A percentile compares a stretch with the other conserved stretches of the same genome.
Conservation (phyloP, 2,797 vertebrate genomes). For the Sebastes taczanowskii region DNA sequence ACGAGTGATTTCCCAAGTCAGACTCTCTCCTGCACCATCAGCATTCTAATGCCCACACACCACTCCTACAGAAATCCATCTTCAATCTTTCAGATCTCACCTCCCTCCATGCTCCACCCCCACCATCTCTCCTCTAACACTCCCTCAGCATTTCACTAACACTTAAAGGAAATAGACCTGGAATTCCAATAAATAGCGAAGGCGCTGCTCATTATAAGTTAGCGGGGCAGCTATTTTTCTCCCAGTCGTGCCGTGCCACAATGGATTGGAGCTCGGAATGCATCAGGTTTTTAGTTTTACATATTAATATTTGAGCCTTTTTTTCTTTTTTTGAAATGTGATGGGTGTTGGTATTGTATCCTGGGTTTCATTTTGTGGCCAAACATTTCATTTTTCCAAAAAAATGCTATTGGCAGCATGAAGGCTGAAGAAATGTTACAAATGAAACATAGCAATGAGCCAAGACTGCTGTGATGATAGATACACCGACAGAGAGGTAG, state of each 20-base stretch:
- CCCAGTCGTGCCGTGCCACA: constrained; percentile 8
- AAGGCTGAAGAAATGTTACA: neutral
- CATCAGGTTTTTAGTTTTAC: constrained; percentile 33
- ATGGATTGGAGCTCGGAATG: constrained; percentile 9
- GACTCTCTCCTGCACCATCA: constrained; percentile 74
- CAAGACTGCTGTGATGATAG: constrained; percentile 1
- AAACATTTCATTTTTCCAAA: constrained; percentile 22
- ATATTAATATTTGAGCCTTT: constrained; percentile 36
- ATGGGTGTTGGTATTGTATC: neutral
- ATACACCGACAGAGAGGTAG: neutral
- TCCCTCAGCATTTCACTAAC: constrained; percentile 65
- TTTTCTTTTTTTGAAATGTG: neutral
- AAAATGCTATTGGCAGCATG: neutral
- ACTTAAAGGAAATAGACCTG: constrained; percentile 69
- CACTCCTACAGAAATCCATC: constrained; percentile 75
- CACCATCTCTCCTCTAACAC: constrained; percentile 52
- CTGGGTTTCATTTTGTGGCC: constrained; percentile 19
- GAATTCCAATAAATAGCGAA: constrained; percentile 62
- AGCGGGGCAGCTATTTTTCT: constrained; percentile 49
- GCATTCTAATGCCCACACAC: constrained; percentile 78
- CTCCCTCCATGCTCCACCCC: constrained; percentile 57
- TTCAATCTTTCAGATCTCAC: constrained; percentile 72
- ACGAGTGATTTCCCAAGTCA: constrained; percentile 74
- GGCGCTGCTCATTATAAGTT: constrained; percentile 56
- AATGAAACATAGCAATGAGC: constrained; percentile 15